Evolutionary conservation across 1,140 invertebrate genomes (phyloP).

Genomic region (Atta colombica): DNA sequence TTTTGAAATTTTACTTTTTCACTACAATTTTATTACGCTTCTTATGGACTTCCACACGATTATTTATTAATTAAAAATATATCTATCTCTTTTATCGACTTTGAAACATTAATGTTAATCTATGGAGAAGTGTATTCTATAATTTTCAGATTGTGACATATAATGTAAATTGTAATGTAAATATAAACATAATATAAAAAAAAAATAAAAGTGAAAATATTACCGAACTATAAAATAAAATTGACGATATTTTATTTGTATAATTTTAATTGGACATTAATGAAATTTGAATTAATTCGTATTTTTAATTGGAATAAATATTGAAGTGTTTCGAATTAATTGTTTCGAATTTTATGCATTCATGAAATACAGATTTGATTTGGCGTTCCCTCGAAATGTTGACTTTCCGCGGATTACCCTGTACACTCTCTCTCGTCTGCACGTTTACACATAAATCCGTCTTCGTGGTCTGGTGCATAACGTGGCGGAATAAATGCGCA

Average conservation of each 20-base stretch:
- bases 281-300: background rate
- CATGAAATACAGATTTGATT: constrained; percentile 16
- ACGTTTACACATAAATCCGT: constrained; percentile 42
- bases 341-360: background rate
- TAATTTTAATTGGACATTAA: constrained; percentile 8
- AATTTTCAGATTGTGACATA: background rate
- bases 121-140: too few species aligned
- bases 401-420: constrained; percentile 21
- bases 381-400: constrained; percentile 29
- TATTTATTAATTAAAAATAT: background rate
- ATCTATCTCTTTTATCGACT: background rate
- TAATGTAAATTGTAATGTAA: background rate
- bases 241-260: background rate
- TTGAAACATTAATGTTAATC: constrained; percentile 3
- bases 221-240: background rate
- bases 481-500: constrained; percentile 40
- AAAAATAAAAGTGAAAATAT: background rate
- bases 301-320: background rate
- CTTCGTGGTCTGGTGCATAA: constrained; percentile 44
- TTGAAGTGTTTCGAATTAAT: constrained; percentile 3
- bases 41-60: background rate
- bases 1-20: background rate
- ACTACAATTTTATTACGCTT: background rate
- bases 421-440: background rate
- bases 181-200: background rate